Percentiles rank a stretch among this genome's conserved stretches.
Conservation (phyloP, 2,888 invertebrate genomes). For the Bedellia somnulentella region DNA sequence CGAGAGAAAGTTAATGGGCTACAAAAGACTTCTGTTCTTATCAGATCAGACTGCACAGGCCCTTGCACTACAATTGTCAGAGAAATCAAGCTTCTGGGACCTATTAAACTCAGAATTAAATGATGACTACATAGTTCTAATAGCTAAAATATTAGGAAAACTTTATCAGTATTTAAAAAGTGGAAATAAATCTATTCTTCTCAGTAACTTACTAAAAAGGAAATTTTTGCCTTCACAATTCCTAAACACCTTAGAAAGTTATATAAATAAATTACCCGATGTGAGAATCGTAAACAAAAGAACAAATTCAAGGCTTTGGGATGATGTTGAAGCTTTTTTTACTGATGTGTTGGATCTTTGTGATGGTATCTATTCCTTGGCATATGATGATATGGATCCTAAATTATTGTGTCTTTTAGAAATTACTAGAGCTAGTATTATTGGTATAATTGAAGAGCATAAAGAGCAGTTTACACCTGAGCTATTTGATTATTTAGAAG, state of each 20-base stretch:
- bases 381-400: too few relatives aligned
- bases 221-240: constrained; percentile 33
- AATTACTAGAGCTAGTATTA: constrained; percentile 25
- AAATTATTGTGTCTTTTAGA: constrained; percentile 26
- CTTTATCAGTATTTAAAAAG: constrained; percentile 29
- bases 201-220: constrained; percentile 20
- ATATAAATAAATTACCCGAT: constrained; percentile 25
- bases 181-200: constrained; percentile 30
- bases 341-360: constrained; percentile 24
- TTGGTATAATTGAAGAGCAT: constrained; percentile 30
- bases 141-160: constrained; percentile 38
- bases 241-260: constrained; percentile 26
- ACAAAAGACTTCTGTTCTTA: constrained; percentile 38
- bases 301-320: constrained; percentile 40
- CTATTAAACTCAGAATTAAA: constrained; percentile 37
- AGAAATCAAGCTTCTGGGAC: constrained; percentile 44
- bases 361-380: constrained; percentile 27
- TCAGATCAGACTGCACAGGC: constrained; percentile 33
- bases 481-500: constrained; percentile 27
- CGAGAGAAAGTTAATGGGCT: constrained; percentile 46
- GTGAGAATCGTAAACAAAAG: constrained; percentile 36
- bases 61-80: constrained; percentile 37
- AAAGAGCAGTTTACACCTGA: constrained; percentile 43
- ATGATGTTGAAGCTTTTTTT: constrained; percentile 38
- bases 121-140: constrained; percentile 46